Base-by-base conservation (phyloP, 2,113 vertebrate genomes). In the Procavia capensis region DNA sequence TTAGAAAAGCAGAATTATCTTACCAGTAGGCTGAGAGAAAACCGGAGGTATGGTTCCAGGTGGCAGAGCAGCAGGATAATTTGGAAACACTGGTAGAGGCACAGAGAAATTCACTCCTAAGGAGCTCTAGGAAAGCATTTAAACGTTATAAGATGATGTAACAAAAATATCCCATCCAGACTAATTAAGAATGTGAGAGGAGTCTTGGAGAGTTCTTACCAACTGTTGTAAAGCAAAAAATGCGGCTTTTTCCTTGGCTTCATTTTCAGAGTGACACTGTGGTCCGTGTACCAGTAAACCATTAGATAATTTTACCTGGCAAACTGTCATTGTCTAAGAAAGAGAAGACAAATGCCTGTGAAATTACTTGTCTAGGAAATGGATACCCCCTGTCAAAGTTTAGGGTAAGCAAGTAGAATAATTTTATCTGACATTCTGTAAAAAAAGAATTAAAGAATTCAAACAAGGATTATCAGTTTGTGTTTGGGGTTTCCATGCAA, bases 201-300 rank as follows among this genome's bases (percentile, higher is more conserved):
- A 85, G 17, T 85, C 24, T 72, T 11, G 22, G 39, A 47, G 17
- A 72, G 43, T 89, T 79, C 97, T 98, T 98, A 99, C 99, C 99
- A 99, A 98, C 83, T 99, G 99, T 63, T 99, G 99, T 79, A 99
- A 98, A 89, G 99, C 99, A 96, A 99, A 99, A 88, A 99, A 97
- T 0, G 99, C 99, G 14, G 99, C 99, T 94, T 99, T 99, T 97
- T 99, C 99, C 98, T 99, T 99, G 57, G 99, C 99, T 88, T 99
- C 99, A 43, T 98, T 98, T 98, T 99, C 99, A 19, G 99, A 99
- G 91, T 98, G 99, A 97, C 99, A 99, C 97, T 99, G 99, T 0
- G 99, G 99, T 4, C 99, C 99, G 0, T 99, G 99, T 27, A 99
- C 98, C 97, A 99, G 97, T 68, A 99, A 96, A 79, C 99, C 99